Evolutionary conservation across 2,888 invertebrate genomes (phyloP).

Genomic region (Cataglyphis rosenhaueri): DNA sequence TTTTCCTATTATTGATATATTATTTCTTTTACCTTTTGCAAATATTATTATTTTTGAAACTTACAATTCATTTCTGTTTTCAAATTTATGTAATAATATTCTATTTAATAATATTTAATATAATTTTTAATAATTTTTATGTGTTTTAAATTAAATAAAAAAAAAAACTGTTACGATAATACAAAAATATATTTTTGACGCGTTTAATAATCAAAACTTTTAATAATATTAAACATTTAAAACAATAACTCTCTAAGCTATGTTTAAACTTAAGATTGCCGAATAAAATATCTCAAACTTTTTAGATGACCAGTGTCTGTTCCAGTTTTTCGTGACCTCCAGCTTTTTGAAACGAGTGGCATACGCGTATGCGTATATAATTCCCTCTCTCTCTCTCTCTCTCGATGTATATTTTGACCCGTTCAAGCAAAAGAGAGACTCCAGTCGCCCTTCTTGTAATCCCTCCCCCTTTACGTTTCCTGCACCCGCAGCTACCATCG

Average conservation of each 20-base stretch:
- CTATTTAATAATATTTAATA: neutral
- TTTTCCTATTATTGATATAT: neutral
- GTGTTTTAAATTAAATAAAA: neutral
- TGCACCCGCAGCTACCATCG: conserved; percentile 15
- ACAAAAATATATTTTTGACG: neutral
- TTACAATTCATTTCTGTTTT: neutral
- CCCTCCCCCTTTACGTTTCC: conserved; percentile 4
- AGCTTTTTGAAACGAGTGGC: conserved; percentile 1
- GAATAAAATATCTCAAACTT: conserved; percentile 24
- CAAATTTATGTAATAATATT: neutral
- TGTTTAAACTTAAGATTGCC: neutral
- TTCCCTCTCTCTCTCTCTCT: conserved; percentile 1
- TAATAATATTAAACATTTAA: neutral
- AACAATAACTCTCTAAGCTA: neutral
- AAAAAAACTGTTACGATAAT: neutral
- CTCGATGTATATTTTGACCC: conserved; percentile 45
- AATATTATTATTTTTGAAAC: neutral
- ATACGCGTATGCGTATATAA: conserved; percentile 47
- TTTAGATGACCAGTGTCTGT: conserved; percentile 51
- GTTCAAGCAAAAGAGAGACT: conserved; percentile 37
- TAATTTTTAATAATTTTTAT: neutral
- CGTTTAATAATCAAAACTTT: neutral
- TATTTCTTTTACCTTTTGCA: neutral
- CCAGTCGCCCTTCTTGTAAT: conserved; percentile 5
- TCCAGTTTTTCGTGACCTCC: conserved; percentile 53